Evolutionary conservation across 2,113 vertebrate genomes (phyloP).

Genomic region (Anolis sagrei): DNA sequence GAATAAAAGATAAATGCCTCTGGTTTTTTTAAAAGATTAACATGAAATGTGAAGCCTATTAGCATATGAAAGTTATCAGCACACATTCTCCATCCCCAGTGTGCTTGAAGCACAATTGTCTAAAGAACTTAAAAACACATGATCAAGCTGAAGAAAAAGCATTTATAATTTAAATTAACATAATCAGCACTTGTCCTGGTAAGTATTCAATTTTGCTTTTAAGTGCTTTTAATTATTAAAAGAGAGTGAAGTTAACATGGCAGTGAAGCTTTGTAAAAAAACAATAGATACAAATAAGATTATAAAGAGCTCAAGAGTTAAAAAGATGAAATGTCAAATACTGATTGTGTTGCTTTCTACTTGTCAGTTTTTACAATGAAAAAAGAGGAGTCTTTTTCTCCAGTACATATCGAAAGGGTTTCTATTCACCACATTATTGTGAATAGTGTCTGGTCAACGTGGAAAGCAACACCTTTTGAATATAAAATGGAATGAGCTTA

Average conservation of each 20-base stretch:
- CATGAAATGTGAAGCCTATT: conserved; percentile 61
- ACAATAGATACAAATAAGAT: conserved; percentile 59
- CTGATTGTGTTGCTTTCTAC: conserved; percentile 42
- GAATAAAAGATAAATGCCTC: conserved; percentile 64
- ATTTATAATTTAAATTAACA: conserved; percentile 78
- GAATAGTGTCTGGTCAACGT: conserved; percentile 28
- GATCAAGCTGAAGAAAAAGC: conserved; percentile 58
- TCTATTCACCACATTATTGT: conserved; percentile 1
- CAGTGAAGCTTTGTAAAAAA: conserved; percentile 55
- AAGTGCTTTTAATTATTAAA: conserved; percentile 74
- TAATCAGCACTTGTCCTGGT: conserved; percentile 71
- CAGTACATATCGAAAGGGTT: background rate
- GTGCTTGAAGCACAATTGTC: conserved; percentile 60
- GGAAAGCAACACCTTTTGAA: conserved; percentile 7
- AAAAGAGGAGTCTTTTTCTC: conserved; percentile 11
- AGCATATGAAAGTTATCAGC: conserved; percentile 61
- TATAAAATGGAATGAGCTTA: conserved; percentile 42
- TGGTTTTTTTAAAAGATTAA: conserved; percentile 39
- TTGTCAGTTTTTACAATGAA: conserved; percentile 11
- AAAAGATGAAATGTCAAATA: conserved; percentile 47
- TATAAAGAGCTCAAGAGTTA: conserved; percentile 36
- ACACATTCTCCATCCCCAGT: conserved; percentile 52
- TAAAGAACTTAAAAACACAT: conserved; percentile 71
- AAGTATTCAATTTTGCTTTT: conserved; percentile 75
- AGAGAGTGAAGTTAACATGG: conserved; percentile 54